phyloP scores from a whole-genome alignment of 2,113 vertebrate species.

The Varanus salvator region DNA sequence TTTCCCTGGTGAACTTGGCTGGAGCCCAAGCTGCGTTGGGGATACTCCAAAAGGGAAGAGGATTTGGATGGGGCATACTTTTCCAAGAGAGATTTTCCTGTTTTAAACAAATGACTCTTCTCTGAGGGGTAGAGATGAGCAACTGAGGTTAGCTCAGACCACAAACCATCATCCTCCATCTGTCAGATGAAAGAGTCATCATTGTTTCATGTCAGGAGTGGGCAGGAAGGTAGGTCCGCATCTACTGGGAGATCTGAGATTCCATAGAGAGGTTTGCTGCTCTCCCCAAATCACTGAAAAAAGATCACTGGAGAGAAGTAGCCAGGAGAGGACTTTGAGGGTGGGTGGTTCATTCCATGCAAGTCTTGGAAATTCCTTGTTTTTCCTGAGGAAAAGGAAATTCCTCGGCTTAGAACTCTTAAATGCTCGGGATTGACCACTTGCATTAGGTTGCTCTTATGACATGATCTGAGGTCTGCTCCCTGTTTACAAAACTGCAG shows the following conservation, averaged over 20 bases:
- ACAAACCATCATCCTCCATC: neutral
- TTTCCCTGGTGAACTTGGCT: slow-evolving; percentile 77
- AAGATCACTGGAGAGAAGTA: too few species aligned
- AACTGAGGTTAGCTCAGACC: neutral
- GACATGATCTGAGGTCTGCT: too few species aligned
- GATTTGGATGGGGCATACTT: neutral
- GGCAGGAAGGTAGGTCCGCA: neutral
- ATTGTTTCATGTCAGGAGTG: neutral
- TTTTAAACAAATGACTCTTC: neutral
- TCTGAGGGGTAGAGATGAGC: slow-evolving; percentile 13
- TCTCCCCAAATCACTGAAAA: too few species aligned
- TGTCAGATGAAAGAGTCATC: neutral
- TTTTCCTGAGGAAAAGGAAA: too few species aligned
- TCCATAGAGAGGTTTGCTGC: too few species aligned
- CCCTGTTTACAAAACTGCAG: too few species aligned
- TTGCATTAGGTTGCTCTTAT: too few species aligned
- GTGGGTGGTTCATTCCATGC: too few species aligned
- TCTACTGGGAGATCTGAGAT: neutral
- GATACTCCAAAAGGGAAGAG: neutral
- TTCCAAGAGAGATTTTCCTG: fast-evolving
- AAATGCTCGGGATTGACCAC: too few species aligned
- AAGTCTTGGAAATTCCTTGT: too few species aligned
- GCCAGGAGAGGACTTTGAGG: too few species aligned
- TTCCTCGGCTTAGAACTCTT: too few species aligned
- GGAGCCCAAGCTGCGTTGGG: slow-evolving; percentile 54